A percentile compares a stretch with the other conserved stretches of the same genome.
Conservation (phyloP, 2,113 vertebrate species). For the Amia ocellicauda region DNA sequence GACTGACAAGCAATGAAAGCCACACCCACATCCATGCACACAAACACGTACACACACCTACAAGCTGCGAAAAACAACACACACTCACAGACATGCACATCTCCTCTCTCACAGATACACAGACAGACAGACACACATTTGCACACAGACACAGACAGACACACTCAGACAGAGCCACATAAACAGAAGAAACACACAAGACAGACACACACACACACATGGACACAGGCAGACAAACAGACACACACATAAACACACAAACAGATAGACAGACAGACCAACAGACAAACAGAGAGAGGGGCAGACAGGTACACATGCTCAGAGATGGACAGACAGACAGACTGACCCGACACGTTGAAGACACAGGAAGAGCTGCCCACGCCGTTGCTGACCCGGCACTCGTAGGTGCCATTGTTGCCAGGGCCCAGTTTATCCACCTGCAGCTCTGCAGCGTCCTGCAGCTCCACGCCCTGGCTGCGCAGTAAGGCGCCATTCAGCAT, state of each 20-base stretch:
- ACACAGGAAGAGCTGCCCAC: constrained; percentile 81
- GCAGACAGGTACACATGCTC: constrained; percentile 32
- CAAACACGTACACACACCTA: too few species aligned
- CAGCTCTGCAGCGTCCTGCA: constrained; percentile 77
- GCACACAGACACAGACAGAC: not conserved
- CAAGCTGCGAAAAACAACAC: too few species aligned
- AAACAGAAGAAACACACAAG: too few species aligned
- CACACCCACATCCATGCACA: too few species aligned
- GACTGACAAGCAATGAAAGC: too few species aligned
- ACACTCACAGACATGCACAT: too few species aligned
- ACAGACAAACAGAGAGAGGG: too few species aligned
- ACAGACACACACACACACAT: too few species aligned
- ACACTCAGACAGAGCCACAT: too few species aligned
- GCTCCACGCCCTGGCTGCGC: constrained; percentile 60
- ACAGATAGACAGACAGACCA: too few species aligned
- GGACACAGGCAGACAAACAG: too few species aligned
- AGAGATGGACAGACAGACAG: constrained; percentile 18
- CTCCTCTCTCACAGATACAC: not conserved
- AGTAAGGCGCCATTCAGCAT: constrained; percentile 75
- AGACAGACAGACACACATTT: not conserved
- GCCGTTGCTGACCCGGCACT: constrained; percentile 85
- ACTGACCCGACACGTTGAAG: constrained; percentile 91
- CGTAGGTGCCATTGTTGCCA: constrained; percentile 81
- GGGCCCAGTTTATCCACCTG: constrained; percentile 77
- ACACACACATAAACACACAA: too few species aligned